Conservation (phyloP, 2,113 vertebrate genomes). For the Tauraco erythrolophus region DNA sequence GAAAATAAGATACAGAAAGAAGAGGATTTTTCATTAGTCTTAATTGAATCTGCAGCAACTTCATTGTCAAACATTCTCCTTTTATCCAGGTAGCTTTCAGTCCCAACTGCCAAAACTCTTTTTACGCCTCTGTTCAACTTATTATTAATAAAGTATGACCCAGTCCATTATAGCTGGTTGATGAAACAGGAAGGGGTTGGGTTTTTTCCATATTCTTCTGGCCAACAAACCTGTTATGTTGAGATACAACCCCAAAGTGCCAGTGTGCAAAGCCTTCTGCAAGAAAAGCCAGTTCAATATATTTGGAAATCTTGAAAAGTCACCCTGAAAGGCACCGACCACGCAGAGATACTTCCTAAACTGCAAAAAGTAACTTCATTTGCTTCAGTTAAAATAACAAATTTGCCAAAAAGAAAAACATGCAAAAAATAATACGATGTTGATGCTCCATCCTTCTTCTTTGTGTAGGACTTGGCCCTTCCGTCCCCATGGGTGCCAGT, state of each 20-base stretch:
- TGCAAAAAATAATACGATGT: fast-evolving
- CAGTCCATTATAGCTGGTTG: background rate
- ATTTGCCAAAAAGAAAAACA: background rate
- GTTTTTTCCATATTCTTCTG: background rate
- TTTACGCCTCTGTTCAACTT: background rate
- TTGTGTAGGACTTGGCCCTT: background rate
- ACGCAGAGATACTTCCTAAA: background rate
- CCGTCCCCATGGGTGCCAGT: background rate
- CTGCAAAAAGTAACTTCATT: background rate
- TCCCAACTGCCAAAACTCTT: background rate
- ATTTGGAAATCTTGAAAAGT: background rate
- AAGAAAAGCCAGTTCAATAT: background rate
- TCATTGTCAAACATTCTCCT: background rate
- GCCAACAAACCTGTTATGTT: background rate
- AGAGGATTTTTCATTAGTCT: background rate
- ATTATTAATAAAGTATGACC: background rate
- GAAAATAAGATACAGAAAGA: background rate
- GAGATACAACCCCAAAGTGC: background rate
- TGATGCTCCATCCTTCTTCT: background rate
- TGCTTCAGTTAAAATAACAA: background rate
- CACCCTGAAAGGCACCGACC: background rate
- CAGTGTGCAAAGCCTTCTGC: fast-evolving
- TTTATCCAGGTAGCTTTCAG: background rate
- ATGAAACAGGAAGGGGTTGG: background rate
- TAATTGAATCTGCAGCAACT: background rate